Conservation (phyloP, 2,888 invertebrate genomes). For the Gisinianus flammeolus region DNA sequence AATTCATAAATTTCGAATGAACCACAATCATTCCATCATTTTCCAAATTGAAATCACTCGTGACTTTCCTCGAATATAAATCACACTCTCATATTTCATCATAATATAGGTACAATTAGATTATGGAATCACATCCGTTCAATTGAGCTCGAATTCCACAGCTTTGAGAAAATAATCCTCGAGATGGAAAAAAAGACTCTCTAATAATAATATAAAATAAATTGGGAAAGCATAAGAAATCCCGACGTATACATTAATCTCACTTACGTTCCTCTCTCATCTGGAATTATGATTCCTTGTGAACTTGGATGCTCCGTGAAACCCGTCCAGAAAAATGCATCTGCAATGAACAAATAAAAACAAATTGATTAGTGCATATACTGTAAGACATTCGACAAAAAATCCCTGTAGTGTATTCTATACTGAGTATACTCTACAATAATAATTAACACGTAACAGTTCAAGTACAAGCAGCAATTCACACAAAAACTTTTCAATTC, state of each 20-base stretch:
- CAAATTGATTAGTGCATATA: neutral
- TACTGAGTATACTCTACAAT: neutral
- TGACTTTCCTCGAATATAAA: no score
- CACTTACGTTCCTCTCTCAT: conserved; percentile 77
- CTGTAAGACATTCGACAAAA: neutral
- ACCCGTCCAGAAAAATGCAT: conserved; percentile 90
- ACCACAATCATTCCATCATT: neutral
- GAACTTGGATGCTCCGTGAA: conserved; percentile 71
- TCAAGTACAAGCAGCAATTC: neutral
- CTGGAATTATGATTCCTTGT: conserved; percentile 76
- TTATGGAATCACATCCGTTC: no score
- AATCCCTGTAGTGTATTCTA: neutral
- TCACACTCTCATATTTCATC: no score
- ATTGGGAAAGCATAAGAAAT: no score
- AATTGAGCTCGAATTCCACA: no score
- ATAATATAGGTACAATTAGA: no score
- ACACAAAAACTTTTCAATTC: neutral
- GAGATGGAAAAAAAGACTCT: no score
- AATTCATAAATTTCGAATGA: conserved; percentile 9
- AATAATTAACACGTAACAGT: neutral
- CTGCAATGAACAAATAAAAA: conserved; percentile 64
- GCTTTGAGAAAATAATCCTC: no score
- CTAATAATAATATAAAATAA: no score
- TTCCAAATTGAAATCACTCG: no score
- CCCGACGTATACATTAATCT: no score